These are phyloP conservation scores for Dreissena polymorpha DNA, from an alignment of 1,140 invertebrate genomes.

Conservation along the genomic window DNA sequence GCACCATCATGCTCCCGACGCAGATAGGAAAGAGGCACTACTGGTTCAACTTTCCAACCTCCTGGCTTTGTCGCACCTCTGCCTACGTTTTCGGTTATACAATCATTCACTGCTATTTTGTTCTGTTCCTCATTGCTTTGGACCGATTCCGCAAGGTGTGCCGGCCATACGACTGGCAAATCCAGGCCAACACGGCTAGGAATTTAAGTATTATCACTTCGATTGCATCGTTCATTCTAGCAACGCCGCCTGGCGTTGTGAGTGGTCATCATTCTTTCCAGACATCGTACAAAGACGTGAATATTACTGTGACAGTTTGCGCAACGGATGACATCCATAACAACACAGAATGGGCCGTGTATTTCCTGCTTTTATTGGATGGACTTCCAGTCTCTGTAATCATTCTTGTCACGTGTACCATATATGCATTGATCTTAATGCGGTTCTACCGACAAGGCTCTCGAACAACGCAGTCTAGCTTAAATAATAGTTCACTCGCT, in stretches of 20 bases:
- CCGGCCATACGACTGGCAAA: conserved; percentile 51
- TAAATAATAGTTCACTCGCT: conserved; percentile 13
- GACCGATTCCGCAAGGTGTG: conserved; percentile 50
- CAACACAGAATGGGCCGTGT: conserved; percentile 41
- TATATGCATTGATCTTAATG: conserved; percentile 40
- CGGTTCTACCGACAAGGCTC: conserved; percentile 29
- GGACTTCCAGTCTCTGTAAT: conserved; percentile 44
- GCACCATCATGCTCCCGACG: conserved; percentile 48
- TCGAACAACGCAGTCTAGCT: conserved; percentile 6
- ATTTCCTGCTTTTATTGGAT: conserved; percentile 35
- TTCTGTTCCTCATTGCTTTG: conserved; percentile 34
- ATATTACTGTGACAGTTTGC: conserved; percentile 50
- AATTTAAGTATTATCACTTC: conserved; percentile 37
- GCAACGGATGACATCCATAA: conserved; percentile 39
- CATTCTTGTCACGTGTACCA: conserved; percentile 32
- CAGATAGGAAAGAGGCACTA: conserved; percentile 51
- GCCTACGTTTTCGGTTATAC: conserved; percentile 50
- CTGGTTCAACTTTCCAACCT: conserved; percentile 48
- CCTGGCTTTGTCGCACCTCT: conserved; percentile 45
- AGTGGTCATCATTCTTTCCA: conserved; percentile 43
- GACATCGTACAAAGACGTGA: conserved; percentile 42
- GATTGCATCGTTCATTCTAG: conserved; percentile 29
- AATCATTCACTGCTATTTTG: conserved; percentile 36
- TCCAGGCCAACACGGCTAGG: conserved; percentile 31
- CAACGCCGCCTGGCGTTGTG: conserved; percentile 44